Percentiles rank a stretch among this genome's conserved stretches.
Conservation (phyloP, 2,888 invertebrate species). For the Perdita meconis region DNA sequence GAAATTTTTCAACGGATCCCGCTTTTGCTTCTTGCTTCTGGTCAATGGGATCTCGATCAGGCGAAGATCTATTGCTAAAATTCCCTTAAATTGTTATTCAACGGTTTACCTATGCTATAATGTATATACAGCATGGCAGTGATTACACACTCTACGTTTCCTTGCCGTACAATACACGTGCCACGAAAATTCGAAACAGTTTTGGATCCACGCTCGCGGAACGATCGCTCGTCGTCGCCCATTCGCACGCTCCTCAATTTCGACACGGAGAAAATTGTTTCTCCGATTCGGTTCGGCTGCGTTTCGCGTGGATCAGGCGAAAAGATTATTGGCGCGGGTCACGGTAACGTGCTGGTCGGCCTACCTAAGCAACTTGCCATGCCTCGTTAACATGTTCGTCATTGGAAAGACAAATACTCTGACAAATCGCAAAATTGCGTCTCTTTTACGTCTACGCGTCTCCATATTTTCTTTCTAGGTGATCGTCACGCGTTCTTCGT, state of each 20-base stretch:
- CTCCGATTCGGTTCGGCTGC: not conserved
- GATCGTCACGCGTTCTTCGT: not conserved
- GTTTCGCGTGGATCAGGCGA: not conserved
- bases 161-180: slow-evolving; percentile 65
- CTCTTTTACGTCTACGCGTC: slow-evolving; percentile 15
- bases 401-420: slow-evolving; percentile 33
- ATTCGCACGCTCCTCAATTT: not conserved
- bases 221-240: not conserved
- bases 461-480: not conserved
- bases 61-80: slow-evolving; percentile 55
- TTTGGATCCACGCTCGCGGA: slow-evolving; percentile 5
- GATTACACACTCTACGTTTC: slow-evolving; percentile 78
- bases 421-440: slow-evolving; percentile 35
- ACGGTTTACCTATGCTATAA: slow-evolving; percentile 75
- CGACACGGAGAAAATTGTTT: slow-evolving; percentile 16
- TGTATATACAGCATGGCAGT: slow-evolving; percentile 82
- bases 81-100: slow-evolving; percentile 55
- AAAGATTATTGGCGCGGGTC: slow-evolving; percentile 18
- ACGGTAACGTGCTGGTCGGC: slow-evolving; percentile 14
- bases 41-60: slow-evolving; percentile 49
- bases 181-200: slow-evolving; percentile 45
- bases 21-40: slow-evolving; percentile 28
- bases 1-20: slow-evolving; percentile 4
- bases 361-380: slow-evolving; percentile 26
- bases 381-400: slow-evolving; percentile 18